Conservation (phyloP, 2,888 invertebrate genomes). For the Neocrepidodera transversa region DNA sequence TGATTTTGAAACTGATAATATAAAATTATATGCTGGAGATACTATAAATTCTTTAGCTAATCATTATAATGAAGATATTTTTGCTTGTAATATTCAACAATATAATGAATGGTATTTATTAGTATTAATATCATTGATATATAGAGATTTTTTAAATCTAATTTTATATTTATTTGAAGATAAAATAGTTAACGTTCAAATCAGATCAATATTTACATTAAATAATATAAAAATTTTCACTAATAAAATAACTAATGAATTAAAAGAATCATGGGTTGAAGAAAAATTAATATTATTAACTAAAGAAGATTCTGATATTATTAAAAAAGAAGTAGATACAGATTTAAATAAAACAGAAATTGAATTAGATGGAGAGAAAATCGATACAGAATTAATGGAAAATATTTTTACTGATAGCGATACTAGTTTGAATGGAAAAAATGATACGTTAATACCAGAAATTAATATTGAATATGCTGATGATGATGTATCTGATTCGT, state of each 20-base stretch:
- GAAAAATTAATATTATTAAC: constrained; percentile 32
- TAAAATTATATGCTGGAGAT: constrained; percentile 53
- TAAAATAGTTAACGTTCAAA: constrained; percentile 51
- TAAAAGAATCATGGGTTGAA: constrained; percentile 47
- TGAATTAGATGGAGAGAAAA: constrained; percentile 33
- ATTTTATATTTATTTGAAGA: constrained; percentile 48
- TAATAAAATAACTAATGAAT: constrained; percentile 42
- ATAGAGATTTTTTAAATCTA: constrained; percentile 48
- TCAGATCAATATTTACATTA: constrained; percentile 48
- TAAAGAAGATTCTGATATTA: constrained; percentile 37
- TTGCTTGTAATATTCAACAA: constrained; percentile 35
- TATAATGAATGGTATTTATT: constrained; percentile 47
- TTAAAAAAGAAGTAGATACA: constrained; percentile 39
- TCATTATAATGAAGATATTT: constrained; percentile 40
- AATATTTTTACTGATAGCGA: constrained; percentile 5
- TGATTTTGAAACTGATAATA: constrained; percentile 44
- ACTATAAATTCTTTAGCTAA: constrained; percentile 47
- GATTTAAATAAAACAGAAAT: constrained; percentile 29
- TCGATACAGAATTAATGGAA: constrained; percentile 39
- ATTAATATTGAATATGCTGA: neutral
- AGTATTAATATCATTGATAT: constrained; percentile 49
- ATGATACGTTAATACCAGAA: neutral
- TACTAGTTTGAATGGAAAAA: neutral
- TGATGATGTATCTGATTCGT: neutral
- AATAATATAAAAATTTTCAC: constrained; percentile 46